Evolutionary conservation across 1,140 invertebrate species (phyloP).

Genomic region (Drosophila mojavensis): DNA sequence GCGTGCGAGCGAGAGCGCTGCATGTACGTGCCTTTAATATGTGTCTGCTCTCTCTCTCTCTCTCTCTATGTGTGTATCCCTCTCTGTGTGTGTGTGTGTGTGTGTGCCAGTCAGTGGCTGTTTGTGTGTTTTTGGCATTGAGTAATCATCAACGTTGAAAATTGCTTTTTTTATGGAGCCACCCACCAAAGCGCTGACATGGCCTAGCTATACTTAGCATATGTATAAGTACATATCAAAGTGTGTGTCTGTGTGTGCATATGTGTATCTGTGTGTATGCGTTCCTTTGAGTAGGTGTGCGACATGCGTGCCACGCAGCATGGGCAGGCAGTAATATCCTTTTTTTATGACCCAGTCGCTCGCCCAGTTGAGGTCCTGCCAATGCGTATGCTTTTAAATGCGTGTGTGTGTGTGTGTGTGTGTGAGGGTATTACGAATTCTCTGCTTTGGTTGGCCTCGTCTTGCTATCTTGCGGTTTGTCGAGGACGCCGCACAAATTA

Average conservation of each 20-base stretch:
- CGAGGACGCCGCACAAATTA: slow-evolving; percentile 65
- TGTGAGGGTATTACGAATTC: slow-evolving; percentile 21
- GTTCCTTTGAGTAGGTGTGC: slow-evolving; percentile 19
- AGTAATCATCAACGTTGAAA: slow-evolving; percentile 82
- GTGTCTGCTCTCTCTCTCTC: not conserved
- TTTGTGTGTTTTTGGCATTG: slow-evolving; percentile 75
- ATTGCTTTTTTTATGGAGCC: slow-evolving; percentile 80
- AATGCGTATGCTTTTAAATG: slow-evolving; percentile 9
- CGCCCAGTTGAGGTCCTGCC: slow-evolving; percentile 30
- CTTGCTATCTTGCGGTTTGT: slow-evolving; percentile 46
- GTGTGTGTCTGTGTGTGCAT: slow-evolving; percentile 24
- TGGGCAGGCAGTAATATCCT: slow-evolving; percentile 78
- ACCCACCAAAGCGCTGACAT: slow-evolving; percentile 56
- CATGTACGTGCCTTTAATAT: slow-evolving; percentile 18
- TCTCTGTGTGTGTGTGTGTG: not conserved
- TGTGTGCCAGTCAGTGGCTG: slow-evolving; percentile 34
- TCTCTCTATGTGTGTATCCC: not conserved
- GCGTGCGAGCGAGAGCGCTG: slow-evolving; percentile 14
- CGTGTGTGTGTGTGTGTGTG: not conserved
- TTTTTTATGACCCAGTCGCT: slow-evolving; percentile 71
- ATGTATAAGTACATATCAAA: slow-evolving; percentile 38
- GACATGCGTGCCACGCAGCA: slow-evolving; percentile 63
- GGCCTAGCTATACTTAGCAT: slow-evolving; percentile 68
- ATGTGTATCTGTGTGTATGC: slow-evolving; percentile 16
- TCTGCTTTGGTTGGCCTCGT: slow-evolving; percentile 17